Percentiles rank a stretch among this genome's conserved stretches.
These are phyloP conservation scores for Schizopygopsis malacanthus DNA, from an alignment of 2,797 vertebrate genomes.

Conservation along the genomic window DNA sequence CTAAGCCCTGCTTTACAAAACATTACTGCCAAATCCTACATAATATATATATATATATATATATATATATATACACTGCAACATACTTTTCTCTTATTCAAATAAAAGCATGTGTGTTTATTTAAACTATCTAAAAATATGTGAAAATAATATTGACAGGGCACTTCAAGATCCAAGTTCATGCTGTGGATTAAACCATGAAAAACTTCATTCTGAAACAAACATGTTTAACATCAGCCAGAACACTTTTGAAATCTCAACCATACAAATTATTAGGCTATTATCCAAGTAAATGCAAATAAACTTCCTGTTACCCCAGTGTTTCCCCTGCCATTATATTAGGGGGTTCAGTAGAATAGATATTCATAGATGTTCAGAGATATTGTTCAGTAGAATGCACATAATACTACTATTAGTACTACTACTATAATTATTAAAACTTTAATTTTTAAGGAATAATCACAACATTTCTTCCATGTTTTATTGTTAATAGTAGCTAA, in stretches of 20 bases:
- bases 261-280: too few relatives aligned
- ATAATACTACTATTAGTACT: too few relatives aligned
- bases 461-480: too few relatives aligned
- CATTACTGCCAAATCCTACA: neutral
- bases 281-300: neutral
- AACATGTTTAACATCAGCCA: neutral
- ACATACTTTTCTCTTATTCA: neutral
- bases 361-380: too few relatives aligned
- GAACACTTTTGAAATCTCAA: neutral
- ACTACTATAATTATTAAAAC: too few relatives aligned
- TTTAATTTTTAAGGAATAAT: too few relatives aligned
- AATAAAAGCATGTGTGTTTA: neutral
- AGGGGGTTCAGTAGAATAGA: too few relatives aligned
- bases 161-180: neutral
- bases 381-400: too few relatives aligned
- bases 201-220: neutral
- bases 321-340: too few relatives aligned
- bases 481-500: too few relatives aligned
- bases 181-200: neutral
- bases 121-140: neutral
- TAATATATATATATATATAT: neutral
- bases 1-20: neutral
- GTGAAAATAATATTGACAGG: neutral
- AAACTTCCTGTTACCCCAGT: neutral
- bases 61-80: too few relatives aligned